phyloP scores from a whole-genome alignment of 2,888 invertebrate genomes.

The Camptogramma bilineatum region DNA sequence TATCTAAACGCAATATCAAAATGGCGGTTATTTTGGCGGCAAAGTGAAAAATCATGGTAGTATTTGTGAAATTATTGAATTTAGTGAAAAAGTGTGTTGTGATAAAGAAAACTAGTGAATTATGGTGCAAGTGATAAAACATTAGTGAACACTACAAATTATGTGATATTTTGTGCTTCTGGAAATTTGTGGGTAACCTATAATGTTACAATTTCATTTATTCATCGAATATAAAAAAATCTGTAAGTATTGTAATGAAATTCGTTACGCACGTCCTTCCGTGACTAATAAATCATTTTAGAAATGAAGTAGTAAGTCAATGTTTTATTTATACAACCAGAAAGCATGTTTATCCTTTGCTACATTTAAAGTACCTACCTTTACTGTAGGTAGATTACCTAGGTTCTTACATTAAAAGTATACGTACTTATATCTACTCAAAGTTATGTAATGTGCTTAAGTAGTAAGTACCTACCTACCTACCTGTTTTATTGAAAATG shows the following conservation, averaged over 20 bases:
- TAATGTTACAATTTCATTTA: not conserved
- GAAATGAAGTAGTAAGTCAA: not conserved
- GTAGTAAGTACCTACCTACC: too few species aligned
- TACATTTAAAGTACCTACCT: too few species aligned
- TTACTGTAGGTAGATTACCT: too few species aligned
- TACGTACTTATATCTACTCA: too few species aligned
- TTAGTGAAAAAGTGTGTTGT: not conserved
- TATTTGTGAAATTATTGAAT: constrained; percentile 3
- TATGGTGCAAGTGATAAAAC: not conserved
- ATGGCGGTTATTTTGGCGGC: constrained; percentile 43
- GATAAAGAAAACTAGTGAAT: not conserved
- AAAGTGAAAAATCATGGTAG: constrained; percentile 28
- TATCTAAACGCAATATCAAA: constrained; percentile 47
- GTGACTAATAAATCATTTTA: not conserved
- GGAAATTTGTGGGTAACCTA: constrained; percentile 6
- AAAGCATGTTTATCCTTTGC: too few species aligned
- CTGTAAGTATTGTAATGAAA: not conserved
- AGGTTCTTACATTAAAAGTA: too few species aligned
- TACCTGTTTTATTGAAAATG: too few species aligned
- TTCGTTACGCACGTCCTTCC: not conserved
- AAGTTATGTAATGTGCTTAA: too few species aligned
- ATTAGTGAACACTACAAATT: not conserved
- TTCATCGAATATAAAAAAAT: not conserved
- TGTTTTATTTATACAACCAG: not conserved
- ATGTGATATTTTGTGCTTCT: not conserved